Base-by-base conservation (phyloP, 92 coral and sea anemone species). In the Scolanthus callimorphus region DNA sequence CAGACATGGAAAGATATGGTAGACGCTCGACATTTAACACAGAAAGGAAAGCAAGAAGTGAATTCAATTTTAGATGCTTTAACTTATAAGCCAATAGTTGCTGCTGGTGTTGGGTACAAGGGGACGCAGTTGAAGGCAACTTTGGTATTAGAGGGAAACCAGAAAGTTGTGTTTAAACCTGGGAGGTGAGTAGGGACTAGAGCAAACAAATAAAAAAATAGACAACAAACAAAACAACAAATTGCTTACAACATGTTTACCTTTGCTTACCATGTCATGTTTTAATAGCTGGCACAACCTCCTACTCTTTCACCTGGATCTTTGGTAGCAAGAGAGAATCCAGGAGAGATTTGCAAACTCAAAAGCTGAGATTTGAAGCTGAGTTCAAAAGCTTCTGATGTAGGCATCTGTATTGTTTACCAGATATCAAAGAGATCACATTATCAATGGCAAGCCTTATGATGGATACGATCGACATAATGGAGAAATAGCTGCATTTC, bases 401-500 rank as follows among this genome's bases (percentile, higher is more conserved):
- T n/a, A n/a, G n/a, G n/a, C n/a, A n/a, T n/a, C n/a, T n/a, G n/a
- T n/a, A n/a, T n/a, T n/a, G n/a, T n/a, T n/a, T n/a, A n/a, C 1
- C 65, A 90, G 98, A 59, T 92, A 92, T 78, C 72, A 85, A 17
- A 78, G 98, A 70, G 89, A 80, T 52, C 83, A 76, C 51, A 49
- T 88, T 17, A 59, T 92, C 11, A 73, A 84, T 49, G 98, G 98
- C 19, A 82, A 67, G 39, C 96, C 96, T 25, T 92, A 84, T 71
- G 82, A 79, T 46, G 98, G 98, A 12, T 92, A 75, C 88, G 98
- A 92, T 69, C 78, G 98, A 73, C 98, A 92, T 53, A 92, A 92
- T 88, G 98, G 96, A 27, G 98, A 92, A 55, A 92, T 92, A 45
- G 98, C 98, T 44, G 96, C 98, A 37, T 92, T 92, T 71, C 96